These are phyloP conservation scores for Odontocerum albicorne DNA, from an alignment of 2,888 invertebrate species.

Conservation along the genomic window DNA sequence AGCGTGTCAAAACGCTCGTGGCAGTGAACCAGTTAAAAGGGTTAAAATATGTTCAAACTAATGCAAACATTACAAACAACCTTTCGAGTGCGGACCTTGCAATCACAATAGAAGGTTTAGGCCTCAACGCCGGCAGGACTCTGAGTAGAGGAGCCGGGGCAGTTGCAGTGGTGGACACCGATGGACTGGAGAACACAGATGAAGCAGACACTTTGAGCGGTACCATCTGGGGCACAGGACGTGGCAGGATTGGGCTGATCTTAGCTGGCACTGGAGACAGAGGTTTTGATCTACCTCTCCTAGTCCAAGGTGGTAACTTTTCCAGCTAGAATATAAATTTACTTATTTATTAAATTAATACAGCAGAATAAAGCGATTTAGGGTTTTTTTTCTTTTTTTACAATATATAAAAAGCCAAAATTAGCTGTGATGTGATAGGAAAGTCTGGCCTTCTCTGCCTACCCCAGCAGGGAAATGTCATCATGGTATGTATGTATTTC, in stretches of 20 bases:
- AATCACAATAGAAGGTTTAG: conserved; percentile 6
- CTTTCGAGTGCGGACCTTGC: no score
- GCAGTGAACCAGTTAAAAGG: no score
- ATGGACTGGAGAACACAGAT: background rate
- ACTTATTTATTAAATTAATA: background rate
- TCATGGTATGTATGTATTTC: no score
- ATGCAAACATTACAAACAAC: no score
- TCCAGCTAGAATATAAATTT: conserved; percentile 16
- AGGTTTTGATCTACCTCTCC: conserved; percentile 25
- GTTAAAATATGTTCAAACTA: no score
- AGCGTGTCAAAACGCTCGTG: no score
- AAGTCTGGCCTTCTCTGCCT: no score
- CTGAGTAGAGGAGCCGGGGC: conserved; percentile 16
- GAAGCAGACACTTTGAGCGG: background rate
- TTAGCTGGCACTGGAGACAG: background rate
- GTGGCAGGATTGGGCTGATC: background rate
- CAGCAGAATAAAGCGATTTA: no score
- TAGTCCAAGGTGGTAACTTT: conserved; percentile 22
- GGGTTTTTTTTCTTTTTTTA: no score
- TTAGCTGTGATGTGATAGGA: no score
- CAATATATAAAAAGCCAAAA: no score
- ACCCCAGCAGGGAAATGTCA: no score
- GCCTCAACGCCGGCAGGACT: conserved; percentile 21
- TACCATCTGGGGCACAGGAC: conserved; percentile 1
- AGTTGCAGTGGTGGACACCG: background rate